Evolutionary conservation across 2,888 invertebrate genomes (phyloP), one percentile per base, ranked within the genome.

Genomic region (Lasioglossum calceatum): DNA sequence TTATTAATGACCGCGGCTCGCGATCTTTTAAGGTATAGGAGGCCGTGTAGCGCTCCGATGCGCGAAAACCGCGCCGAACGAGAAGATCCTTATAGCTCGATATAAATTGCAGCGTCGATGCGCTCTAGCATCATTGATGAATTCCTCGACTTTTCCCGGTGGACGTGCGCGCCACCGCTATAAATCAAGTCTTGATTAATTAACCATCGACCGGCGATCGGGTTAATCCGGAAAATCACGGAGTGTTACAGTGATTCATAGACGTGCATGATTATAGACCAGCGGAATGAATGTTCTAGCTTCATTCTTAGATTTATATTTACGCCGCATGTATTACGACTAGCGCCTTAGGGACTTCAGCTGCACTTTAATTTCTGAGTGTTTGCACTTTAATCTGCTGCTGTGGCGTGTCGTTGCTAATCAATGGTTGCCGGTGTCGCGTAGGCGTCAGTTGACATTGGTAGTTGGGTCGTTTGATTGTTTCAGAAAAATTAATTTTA

Each of bases 111-210:
- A 67, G 4, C 83, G 74, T 83, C 83, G 83, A 83, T 54, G 19
- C 70, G 42, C 58, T 14, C 36, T 32, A 44, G 32, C 67, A 36
- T 72, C 72, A 39, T 64, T 71, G 73, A 70, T 70, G 76, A 77
- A 79, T 58, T 74, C 50, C 36, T 27, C 16, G 27, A 54, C 47
- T 50, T 81, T 84, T 72, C 50, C 47, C 77, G 54, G 54, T 16
- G 39, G 77, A 50, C 77, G 44, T 67, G 72, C 64, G 47, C 79
- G 47, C 61, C 32, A 16, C 72, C 19, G 77, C 36, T 36, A 82
- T 86, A 72, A 82, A 88, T 88, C 80, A 83, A 74, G 81, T 50
- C 79, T 64, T 74, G 71, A 72, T 71, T 87, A 88, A 88, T 88
- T 84, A 84, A 87, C 70, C 86, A 81, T 88, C 79, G 79, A 77